Conservation (phyloP, 1,140 invertebrate genomes). For the Delia radicum region DNA sequence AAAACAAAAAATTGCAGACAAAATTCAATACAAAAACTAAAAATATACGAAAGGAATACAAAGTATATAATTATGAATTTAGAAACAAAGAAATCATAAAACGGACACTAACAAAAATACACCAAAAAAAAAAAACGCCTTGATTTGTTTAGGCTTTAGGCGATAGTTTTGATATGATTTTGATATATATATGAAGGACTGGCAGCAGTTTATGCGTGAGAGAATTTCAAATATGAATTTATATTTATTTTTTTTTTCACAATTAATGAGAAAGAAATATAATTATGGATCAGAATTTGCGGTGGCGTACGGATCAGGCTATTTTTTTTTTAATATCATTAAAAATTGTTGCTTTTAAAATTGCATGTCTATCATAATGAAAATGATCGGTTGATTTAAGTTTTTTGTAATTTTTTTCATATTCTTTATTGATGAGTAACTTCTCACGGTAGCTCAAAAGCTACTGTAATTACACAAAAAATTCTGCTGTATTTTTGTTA, state of each 20-base stretch:
- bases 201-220: constrained; percentile 6
- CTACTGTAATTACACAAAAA: background rate
- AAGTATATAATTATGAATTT: constrained; percentile 10
- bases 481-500: too few relatives aligned
- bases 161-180: constrained; percentile 3
- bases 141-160: background rate
- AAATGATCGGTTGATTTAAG: background rate
- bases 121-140: background rate
- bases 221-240: constrained; percentile 15
- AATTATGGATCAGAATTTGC: background rate
- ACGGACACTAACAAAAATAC: background rate
- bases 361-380: background rate
- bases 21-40: background rate
- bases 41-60: background rate
- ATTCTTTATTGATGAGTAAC: background rate
- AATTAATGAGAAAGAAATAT: background rate
- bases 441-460: constrained; percentile 12
- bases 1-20: background rate
- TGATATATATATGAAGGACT: background rate
- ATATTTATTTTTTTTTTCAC: background rate
- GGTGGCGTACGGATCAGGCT: background rate
- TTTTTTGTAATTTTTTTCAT: background rate
- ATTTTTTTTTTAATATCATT: background rate
- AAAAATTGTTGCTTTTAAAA: background rate
- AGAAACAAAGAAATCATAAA: background rate